Evolutionary conservation across 2,888 invertebrate genomes (phyloP).

Genomic region (Drymonia ruficornis): DNA sequence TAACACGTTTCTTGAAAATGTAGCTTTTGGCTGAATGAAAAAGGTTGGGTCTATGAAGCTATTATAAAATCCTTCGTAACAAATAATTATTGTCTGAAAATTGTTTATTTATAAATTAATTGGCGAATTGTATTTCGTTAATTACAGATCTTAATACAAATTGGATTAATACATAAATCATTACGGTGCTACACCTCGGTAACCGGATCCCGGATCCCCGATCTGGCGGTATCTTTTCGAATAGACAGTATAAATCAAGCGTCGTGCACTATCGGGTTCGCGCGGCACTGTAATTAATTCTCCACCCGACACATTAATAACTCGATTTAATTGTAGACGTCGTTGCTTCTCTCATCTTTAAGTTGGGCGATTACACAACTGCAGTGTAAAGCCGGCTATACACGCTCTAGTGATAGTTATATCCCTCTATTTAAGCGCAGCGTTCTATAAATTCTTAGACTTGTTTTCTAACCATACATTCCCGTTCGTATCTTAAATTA

Average conservation of each 20-base stretch:
- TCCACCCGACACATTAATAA: constrained; percentile 60
- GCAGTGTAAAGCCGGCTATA: background rate
- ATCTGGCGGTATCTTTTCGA: constrained; percentile 43
- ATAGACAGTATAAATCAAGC: constrained; percentile 53
- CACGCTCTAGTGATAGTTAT: too few species aligned
- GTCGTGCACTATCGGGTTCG: constrained; percentile 50
- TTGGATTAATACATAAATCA: constrained; percentile 3
- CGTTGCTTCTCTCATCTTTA: constrained; percentile 53
- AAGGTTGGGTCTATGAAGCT: too few species aligned
- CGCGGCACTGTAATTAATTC: constrained; percentile 59
- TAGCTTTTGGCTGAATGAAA: too few species aligned
- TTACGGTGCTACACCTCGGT: constrained; percentile 20
- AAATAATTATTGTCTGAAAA: too few species aligned
- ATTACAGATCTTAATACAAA: background rate
- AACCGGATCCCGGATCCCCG: constrained; percentile 38
- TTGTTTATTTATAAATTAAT: background rate
- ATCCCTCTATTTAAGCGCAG: too few species aligned
- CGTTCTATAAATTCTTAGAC: too few species aligned
- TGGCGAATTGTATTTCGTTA: background rate
- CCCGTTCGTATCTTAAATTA: too few species aligned
- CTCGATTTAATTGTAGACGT: constrained; percentile 54
- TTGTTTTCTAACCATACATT: too few species aligned
- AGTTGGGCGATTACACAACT: constrained; percentile 48
- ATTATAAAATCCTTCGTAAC: too few species aligned
- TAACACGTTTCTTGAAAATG: too few species aligned